Conservation (phyloP, 2,888 invertebrate genomes). For the Eristalinus sepulchralis region DNA sequence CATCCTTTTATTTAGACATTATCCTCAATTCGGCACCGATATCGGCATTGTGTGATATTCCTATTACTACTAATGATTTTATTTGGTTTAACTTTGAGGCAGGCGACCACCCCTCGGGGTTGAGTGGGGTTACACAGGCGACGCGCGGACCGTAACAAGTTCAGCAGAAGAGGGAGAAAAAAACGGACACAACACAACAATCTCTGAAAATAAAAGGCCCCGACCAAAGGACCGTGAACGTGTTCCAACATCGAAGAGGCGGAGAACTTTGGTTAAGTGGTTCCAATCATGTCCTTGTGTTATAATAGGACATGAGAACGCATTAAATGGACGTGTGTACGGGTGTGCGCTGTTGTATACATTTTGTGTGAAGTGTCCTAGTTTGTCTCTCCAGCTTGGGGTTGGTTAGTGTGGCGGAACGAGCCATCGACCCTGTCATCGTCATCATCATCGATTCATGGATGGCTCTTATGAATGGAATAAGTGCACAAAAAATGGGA, state of each 20-base stretch:
- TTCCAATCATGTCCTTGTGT: slow-evolving; percentile 71
- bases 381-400: slow-evolving; percentile 66
- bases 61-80: slow-evolving; percentile 69
- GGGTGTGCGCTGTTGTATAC: slow-evolving; percentile 27
- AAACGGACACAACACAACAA: slow-evolving; percentile 25
- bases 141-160: neutral
- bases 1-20: slow-evolving; percentile 68
- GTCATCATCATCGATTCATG: slow-evolving; percentile 57
- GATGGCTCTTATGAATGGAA: slow-evolving; percentile 63
- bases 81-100: slow-evolving; percentile 66
- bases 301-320: slow-evolving; percentile 70
- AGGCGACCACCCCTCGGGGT: slow-evolving; percentile 29
- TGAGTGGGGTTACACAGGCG: slow-evolving; percentile 11
- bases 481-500: slow-evolving; percentile 38
- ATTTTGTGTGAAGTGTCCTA: slow-evolving; percentile 68
- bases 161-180: neutral
- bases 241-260: slow-evolving; percentile 68
- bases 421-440: slow-evolving; percentile 20
- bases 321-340: slow-evolving; percentile 66
- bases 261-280: slow-evolving; percentile 68
- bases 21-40: slow-evolving; percentile 56
- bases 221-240: slow-evolving; percentile 44
- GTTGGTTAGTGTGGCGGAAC: slow-evolving; percentile 48
- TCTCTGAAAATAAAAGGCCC: slow-evolving; percentile 37
- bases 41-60: slow-evolving; percentile 66